These are phyloP conservation scores for Morone saxatilis DNA, from an alignment of 2,113 vertebrate species.

Conservation along the genomic window DNA sequence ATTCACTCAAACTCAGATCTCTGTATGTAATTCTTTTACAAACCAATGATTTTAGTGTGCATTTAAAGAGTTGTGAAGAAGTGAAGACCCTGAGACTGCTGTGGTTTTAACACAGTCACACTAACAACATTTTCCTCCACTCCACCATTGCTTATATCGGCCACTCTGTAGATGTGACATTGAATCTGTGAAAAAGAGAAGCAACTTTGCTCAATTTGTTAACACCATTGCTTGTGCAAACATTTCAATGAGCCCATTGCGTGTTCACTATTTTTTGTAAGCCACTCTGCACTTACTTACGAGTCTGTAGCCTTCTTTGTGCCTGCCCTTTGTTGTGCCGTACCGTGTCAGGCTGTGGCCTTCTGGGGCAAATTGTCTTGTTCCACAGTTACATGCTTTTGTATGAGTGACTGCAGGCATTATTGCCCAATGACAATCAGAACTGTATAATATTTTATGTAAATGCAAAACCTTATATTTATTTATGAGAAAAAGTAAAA, in stretches of 20 bases:
- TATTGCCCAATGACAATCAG: constrained; percentile 22
- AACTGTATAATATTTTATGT: constrained; percentile 54
- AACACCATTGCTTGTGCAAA: not conserved
- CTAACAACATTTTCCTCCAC: not conserved
- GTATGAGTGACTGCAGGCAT: constrained; percentile 35
- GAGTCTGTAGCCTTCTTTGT: constrained; percentile 24
- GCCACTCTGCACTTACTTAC: constrained; percentile 52
- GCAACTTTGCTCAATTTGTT: not conserved
- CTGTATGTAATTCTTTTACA: constrained; percentile 1
- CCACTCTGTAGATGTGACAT: not conserved
- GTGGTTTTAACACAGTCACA: constrained; percentile 3
- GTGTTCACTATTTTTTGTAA: constrained; percentile 8
- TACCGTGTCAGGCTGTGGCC: constrained; percentile 9
- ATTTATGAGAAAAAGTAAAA: constrained; percentile 38
- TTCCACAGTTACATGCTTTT: constrained; percentile 43
- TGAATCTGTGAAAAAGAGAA: constrained; percentile 25
- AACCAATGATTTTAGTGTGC: not conserved
- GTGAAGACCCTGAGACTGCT: not conserved
- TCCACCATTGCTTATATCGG: no score
- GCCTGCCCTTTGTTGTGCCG: constrained; percentile 16
- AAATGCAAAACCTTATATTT: constrained; percentile 61
- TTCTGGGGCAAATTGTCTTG: constrained; percentile 24
- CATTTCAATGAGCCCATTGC: constrained; percentile 14
- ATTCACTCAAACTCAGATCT: not conserved
- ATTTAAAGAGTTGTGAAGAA: not conserved